Base-by-base conservation (phyloP, 2,888 invertebrate genomes). In the Drosophila dives region DNA sequence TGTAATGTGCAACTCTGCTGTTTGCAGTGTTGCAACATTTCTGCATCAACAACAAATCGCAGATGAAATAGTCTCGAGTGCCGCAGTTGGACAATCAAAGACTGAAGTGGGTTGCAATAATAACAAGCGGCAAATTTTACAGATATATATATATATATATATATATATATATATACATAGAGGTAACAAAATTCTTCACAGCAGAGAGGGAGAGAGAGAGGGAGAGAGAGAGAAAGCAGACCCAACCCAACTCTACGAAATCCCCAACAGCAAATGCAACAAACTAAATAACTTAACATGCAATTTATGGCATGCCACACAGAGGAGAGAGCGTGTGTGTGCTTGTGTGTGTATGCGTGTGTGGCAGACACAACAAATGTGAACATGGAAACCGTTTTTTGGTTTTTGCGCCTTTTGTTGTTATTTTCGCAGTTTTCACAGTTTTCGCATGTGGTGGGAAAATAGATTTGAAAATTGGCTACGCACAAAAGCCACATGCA, bases 61-160 rank as follows among this genome's bases (percentile, higher is more conserved):
- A 71, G 59, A 66, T 82, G 68, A 66, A 80, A 64, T 71, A 60
- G 69, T 66, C 70, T 80, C 75, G 71, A 83, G 86, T 86, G 78
- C 36, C 32, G 26, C 49, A 65, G 79, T 79, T 72, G 23, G 45
- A 45, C 45, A 77, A 65, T 23, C 51, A 72, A 70, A 66, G 67
- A 62, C 71, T 76, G 69, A 73, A 83, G 83, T 72, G 71, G 45
- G 23, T n/a, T 17, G 36, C 58, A 61, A 59, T 55, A 65, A 54
- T 62, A 79, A 72, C 72, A 75, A 69, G 62, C 66, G 45, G 74
- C 70, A 51, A 68, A 75, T 64, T 38, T 26, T 11, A 15, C 17
- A 38, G 8, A 38, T 23, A 45, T 12, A 20, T 38, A 17, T 34
- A 15, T 29, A 50, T 23, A 10, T 33, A 55, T 64, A 60, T 70